Conservation (phyloP, 1,140 invertebrate species). For the Trichonephila clavipes region DNA sequence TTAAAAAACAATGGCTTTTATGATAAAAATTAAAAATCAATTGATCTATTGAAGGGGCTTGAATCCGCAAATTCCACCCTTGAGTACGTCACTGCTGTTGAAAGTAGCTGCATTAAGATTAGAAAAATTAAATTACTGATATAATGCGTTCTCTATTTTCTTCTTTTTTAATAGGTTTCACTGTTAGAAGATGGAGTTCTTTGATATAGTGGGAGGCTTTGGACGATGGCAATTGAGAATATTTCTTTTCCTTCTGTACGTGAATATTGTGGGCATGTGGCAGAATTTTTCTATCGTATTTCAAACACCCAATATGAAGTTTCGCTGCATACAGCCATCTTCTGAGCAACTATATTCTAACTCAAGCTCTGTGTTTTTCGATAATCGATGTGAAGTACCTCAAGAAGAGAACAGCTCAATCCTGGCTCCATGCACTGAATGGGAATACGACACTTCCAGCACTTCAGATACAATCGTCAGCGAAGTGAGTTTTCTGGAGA, state of each 20-base stretch:
- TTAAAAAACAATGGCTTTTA: no score
- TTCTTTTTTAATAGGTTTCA: no score
- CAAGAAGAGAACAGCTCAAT: neutral
- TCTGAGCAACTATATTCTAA: no score
- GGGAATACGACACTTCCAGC: neutral
- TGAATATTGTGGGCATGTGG: conserved; percentile 30
- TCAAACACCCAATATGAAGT: conserved; percentile 41
- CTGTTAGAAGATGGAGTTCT: neutral
- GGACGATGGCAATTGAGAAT: conserved; percentile 17
- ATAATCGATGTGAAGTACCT: neutral
- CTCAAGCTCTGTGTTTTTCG: no score
- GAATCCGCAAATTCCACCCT: no score
- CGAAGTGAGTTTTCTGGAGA: neutral
- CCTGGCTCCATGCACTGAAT: neutral
- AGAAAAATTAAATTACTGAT: no score
- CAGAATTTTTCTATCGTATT: conserved; percentile 48
- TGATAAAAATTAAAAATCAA: no score
- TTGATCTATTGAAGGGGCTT: no score
- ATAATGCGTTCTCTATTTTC: no score
- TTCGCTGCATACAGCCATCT: conserved; percentile 25
- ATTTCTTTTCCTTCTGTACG: neutral
- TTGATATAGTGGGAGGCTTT: conserved; percentile 9
- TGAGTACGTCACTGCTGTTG: no score
- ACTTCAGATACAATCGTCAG: conserved; percentile 15
- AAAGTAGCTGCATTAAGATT: no score